Evolutionary conservation across 1,140 invertebrate genomes (phyloP).

Genomic region (Stegodyphus mimosarum): DNA sequence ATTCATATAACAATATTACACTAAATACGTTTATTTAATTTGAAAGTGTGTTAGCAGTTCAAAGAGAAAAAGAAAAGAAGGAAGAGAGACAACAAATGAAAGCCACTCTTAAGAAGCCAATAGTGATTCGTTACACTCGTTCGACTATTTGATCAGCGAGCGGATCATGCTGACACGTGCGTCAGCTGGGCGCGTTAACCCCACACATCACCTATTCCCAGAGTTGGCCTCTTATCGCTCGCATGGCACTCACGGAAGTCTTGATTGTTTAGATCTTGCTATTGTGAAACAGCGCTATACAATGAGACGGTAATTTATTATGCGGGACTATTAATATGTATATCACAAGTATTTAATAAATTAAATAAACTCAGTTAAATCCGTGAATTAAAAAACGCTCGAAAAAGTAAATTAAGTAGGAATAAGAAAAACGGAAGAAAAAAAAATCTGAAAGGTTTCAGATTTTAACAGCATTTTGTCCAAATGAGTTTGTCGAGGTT

Average conservation of each 20-base stretch:
- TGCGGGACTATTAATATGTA: too few species aligned
- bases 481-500: too few species aligned
- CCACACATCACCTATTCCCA: background rate
- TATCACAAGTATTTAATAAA: too few species aligned
- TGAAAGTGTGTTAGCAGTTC: background rate
- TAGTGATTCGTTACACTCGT: conserved; percentile 29
- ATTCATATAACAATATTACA: too few species aligned
- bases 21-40: background rate
- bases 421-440: too few species aligned
- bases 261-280: background rate
- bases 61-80: background rate
- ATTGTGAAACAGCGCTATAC: too few species aligned
- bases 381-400: too few species aligned
- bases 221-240: conserved; percentile 16
- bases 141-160: conserved; percentile 37
- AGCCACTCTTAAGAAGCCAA: conserved; percentile 6
- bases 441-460: too few species aligned
- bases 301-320: too few species aligned
- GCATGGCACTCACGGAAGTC: background rate
- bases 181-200: background rate
- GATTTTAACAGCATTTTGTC: too few species aligned
- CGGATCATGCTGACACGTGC: conserved; percentile 13
- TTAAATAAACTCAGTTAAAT: too few species aligned
- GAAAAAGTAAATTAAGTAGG: too few species aligned
- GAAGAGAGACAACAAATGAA: background rate